phyloP scores from a whole-genome alignment of 2,797 vertebrate species.

The Carduelis carduelis region DNA sequence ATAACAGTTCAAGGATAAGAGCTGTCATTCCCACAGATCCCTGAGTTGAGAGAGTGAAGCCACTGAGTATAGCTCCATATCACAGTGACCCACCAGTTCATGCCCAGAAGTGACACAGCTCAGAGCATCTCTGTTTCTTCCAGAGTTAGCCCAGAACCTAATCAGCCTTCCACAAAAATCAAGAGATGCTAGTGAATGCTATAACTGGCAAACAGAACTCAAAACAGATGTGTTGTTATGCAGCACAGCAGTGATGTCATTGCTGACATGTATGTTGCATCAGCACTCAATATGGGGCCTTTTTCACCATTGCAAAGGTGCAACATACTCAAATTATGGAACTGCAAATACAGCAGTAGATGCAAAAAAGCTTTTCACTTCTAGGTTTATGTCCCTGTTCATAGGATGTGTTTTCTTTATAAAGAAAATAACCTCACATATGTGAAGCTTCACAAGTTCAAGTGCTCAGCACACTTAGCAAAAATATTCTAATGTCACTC shows the following conservation, averaged over 20 bases:
- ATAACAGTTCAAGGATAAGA: background rate
- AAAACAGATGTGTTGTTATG: background rate
- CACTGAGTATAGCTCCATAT: background rate
- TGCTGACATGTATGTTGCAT: background rate
- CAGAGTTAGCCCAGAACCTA: background rate
- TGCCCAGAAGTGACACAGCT: background rate
- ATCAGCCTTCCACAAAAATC: background rate
- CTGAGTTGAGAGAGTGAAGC: background rate
- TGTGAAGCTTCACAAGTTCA: background rate
- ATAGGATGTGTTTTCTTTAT: background rate
- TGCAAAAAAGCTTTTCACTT: background rate
- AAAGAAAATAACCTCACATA: background rate
- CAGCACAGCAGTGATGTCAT: background rate
- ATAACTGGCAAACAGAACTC: background rate
- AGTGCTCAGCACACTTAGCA: background rate
- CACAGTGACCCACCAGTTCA: background rate
- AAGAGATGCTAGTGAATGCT: background rate
- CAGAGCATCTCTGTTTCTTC: background rate
- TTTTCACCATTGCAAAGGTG: background rate
- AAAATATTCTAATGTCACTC: background rate
- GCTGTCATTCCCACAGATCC: background rate
- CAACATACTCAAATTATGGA: background rate
- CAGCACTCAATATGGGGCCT: background rate
- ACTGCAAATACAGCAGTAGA: background rate
- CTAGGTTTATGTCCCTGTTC: background rate